Evolutionary conservation across 1,140 invertebrate species (phyloP), one percentile per base, ranked within the genome.

Genomic region (Bombus pyrosoma): DNA sequence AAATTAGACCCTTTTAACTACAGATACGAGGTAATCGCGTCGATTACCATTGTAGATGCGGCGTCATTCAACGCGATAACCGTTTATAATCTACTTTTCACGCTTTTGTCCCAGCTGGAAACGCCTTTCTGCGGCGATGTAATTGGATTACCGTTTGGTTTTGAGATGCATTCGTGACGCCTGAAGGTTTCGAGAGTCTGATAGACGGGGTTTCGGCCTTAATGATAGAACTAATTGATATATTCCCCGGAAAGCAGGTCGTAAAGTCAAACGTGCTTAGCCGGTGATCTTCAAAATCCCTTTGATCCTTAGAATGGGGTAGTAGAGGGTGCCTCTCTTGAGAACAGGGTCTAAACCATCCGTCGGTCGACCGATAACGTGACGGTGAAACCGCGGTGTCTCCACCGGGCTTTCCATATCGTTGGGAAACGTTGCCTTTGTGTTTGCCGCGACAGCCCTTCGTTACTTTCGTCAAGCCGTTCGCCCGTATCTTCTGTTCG

Each of bases 201-300:
- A 12, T 64, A 81, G 84, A 64, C 72, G 41, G 34, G n/a, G 32
- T 73, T 39, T 53, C 53, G 53, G 13, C 59, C 37, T 84, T 87
- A 87, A 87, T 85, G 86, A 83, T 80, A 81, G 76, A 76, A 78
- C 86, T 90, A 90, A 90, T 90, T 90, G 89, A 90, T 88, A 88
- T 53, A 84, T 77, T 86, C 69, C 25, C 39, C 74, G 72, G 81
- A 86, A n/a, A 86, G 83, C 77, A 73, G 86, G 83, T 88, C 83
- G 72, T 83, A 90, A 90, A 90, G 86, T 90, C 86, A 79, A 87
- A 90, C 83, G 87, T 83, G 86, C 77, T 90, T 90, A 87, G 84
- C 81, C 72, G 72, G 62, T 80, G 80, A 90, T 90, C 83, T 90
- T 90, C 71, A 74, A 73, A 86, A 76, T 90, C 83, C 76, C 83